Percentiles rank a stretch among this genome's conserved stretches.
These are phyloP conservation scores for Hemichromis elongatus DNA, from an alignment of 2,113 vertebrate species.

Conservation along the genomic window DNA sequence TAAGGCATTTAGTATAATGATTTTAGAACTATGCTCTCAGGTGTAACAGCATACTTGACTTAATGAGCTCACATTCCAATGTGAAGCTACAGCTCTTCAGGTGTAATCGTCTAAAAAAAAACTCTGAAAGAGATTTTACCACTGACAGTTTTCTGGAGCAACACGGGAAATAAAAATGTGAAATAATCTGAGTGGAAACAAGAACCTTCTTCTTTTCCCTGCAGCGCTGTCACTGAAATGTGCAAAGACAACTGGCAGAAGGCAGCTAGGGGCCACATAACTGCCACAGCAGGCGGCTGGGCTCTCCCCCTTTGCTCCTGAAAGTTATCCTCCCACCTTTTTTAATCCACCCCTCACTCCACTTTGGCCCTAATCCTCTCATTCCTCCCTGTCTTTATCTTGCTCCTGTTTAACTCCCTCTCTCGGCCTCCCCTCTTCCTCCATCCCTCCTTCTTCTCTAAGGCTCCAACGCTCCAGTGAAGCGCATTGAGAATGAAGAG, in stretches of 20 bases:
- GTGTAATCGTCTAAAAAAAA: neutral
- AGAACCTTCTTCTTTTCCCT: neutral
- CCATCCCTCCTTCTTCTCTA: neutral
- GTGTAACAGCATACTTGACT: neutral
- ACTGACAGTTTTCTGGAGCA: neutral
- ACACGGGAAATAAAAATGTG: neutral
- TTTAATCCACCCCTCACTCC: slow-evolving; percentile 10
- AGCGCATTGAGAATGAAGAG: slow-evolving; percentile 19
- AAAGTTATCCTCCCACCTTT: slow-evolving; percentile 53
- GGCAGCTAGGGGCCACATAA: slow-evolving; percentile 33
- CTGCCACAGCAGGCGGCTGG: slow-evolving; percentile 40
- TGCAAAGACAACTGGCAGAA: slow-evolving; percentile 40
- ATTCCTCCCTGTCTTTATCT: slow-evolving; percentile 11
- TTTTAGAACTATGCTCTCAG: neutral
- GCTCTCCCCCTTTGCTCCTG: slow-evolving; percentile 29
- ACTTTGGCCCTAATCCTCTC: slow-evolving; percentile 27
- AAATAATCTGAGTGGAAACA: neutral
- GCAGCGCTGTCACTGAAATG: slow-evolving; percentile 7
- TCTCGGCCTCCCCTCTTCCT: neutral
- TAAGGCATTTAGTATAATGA: neutral
- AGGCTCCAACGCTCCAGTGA: neutral
- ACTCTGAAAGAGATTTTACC: neutral
- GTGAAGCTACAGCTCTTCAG: neutral
- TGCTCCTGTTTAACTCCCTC: neutral
- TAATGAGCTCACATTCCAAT: neutral